Base-by-base conservation (phyloP, 1,140 invertebrate genomes). In the Microplitis demolitor region DNA sequence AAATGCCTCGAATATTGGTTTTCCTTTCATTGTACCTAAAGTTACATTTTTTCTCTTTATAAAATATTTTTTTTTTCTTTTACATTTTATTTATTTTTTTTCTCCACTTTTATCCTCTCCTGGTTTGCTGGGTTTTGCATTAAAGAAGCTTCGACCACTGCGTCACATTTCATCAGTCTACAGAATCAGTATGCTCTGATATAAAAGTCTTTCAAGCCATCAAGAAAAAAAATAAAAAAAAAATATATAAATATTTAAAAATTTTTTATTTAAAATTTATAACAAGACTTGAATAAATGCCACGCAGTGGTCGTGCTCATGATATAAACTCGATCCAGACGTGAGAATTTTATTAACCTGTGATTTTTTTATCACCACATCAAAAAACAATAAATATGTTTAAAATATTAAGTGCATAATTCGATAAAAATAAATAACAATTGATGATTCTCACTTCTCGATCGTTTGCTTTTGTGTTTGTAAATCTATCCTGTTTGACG, bases 391-490 rank as follows among this genome's bases (percentile, higher is more conserved):
- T 24, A 24, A 24, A 24, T 24, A 24, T 24, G 24, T 24, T 24
- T 24, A 1, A 24, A 24, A 24, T 24, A 24, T 13, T 63, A 62
- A 73, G 72, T 16, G 14, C 58, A 5, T 33, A 11, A 66, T 58
- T n/a, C 39, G 11, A 45, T 58, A 51, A 4, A 50, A 64, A 61
- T 33, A 51, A 66, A 50, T 14, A 3, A 53, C 24, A 64, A 45
- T n/a, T 11, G 11, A 4, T 45, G 35, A 68, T 66, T 67, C 74
- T 75, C 54, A 75, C 71, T 61, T 75, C 67, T 63, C 68, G 68
- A 79, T 86, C 82, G 83, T 82, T 86, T 74, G 85, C 85, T 87
- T 87, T 86, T 86, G 84, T 86, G 81, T 85, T 86, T 70, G 84
- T 86, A 80, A 80, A 82, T 82, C 61, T 79, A 82, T 80, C 83